These are phyloP conservation scores for Porites rus DNA, from an alignment of 92 coral and sea anemone species.

Conservation along the genomic window DNA sequence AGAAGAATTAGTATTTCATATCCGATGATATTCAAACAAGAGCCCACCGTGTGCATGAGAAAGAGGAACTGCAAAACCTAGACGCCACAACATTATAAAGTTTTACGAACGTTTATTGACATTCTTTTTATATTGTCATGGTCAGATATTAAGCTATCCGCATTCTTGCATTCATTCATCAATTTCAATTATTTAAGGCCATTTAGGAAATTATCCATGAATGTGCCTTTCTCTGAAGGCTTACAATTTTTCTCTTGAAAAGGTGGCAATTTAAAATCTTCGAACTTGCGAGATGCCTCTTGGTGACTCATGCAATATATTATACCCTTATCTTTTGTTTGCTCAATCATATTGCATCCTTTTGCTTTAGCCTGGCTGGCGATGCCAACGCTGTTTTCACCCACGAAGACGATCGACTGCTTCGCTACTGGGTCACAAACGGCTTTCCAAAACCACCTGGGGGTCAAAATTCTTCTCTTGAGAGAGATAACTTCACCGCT, in stretches of 20 bases:
- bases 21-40: too few species aligned
- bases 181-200: too few species aligned
- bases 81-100: too few species aligned
- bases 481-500: not conserved
- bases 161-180: too few species aligned
- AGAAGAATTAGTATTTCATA: too few species aligned
- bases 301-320: constrained; percentile 8
- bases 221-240: not conserved
- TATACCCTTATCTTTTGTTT: constrained; percentile 15
- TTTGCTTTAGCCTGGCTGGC: not conserved
- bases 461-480: constrained; percentile 2
- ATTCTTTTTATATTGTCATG: too few species aligned
- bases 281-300: not conserved
- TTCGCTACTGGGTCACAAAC: constrained; percentile 40
- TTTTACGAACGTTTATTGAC: too few species aligned
- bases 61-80: too few species aligned
- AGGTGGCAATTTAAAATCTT: constrained; percentile 24
- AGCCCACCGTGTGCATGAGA: too few species aligned
- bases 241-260: not conserved
- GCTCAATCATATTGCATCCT: constrained; percentile 25
- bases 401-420: constrained; percentile 51
- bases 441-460: constrained; percentile 62
- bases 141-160: too few species aligned
- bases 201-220: too few species aligned
- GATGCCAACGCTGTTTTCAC: constrained; percentile 7